A percentile compares a stretch with the other conserved stretches of the same genome.
Evolutionary conservation across 92 coral and sea anemone species (phyloP).

Genomic region (Zoanthus sansibaricus): DNA sequence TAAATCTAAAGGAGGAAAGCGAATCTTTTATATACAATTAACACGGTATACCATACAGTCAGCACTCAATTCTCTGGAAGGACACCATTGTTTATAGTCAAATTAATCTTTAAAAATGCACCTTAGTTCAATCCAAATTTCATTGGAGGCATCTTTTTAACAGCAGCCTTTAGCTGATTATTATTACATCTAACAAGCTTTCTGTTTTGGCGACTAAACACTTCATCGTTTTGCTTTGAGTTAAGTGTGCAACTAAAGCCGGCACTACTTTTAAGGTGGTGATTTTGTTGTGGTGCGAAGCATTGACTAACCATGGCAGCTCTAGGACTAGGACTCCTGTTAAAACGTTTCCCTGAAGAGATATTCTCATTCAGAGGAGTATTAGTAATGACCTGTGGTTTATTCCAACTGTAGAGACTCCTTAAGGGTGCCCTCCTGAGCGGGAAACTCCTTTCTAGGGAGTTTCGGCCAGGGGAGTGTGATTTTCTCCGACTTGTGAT

Average conservation of each 20-base stretch:
- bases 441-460: conserved; percentile 52
- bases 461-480: conserved; percentile 51
- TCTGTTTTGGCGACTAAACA: conserved; percentile 1
- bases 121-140: conserved; percentile 69
- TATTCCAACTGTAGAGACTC: conserved; percentile 48
- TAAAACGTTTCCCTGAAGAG: conserved; percentile 31
- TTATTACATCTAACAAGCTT: conserved; percentile 1
- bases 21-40: too few species aligned
- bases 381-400: conserved; percentile 48
- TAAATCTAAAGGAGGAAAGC: too few species aligned
- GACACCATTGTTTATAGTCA: background rate
- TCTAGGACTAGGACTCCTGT: conserved; percentile 30
- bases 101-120: background rate
- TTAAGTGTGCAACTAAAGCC: conserved; percentile 5
- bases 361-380: conserved; percentile 33
- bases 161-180: conserved; percentile 9
- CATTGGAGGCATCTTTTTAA: conserved; percentile 77
- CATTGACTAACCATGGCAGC: background rate
- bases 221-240: conserved; percentile 13
- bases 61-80: background rate
- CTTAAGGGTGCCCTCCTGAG: conserved; percentile 50
- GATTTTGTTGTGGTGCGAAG: background rate
- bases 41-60: too few species aligned
- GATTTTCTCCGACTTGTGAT: conserved; percentile 48
- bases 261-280: background rate